Conservation (phyloP, 1,140 invertebrate species). For the Monomorium pharaonis region DNA sequence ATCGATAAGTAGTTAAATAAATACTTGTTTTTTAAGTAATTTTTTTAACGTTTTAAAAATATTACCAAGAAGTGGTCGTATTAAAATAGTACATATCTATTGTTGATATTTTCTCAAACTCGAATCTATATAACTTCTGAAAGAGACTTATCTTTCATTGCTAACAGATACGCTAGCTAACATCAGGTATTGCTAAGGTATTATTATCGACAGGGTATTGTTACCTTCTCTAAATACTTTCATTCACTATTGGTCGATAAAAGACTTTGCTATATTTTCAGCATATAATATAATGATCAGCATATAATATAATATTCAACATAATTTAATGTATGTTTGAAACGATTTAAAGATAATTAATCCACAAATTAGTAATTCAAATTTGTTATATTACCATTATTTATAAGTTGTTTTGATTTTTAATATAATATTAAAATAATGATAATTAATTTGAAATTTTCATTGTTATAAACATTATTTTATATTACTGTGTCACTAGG, state of each 20-base stretch:
- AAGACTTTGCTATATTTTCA: not conserved
- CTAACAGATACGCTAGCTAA: no score
- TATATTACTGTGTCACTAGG: constrained; percentile 60
- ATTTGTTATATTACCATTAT: not conserved
- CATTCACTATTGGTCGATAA: constrained; percentile 14
- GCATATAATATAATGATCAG: not conserved
- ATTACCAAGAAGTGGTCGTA: constrained; percentile 2
- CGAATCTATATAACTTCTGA: not conserved
- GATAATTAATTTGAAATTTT: not conserved
- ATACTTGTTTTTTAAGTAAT: constrained; percentile 4
- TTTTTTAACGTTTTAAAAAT: not conserved
- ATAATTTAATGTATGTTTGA: not conserved
- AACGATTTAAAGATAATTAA: not conserved
- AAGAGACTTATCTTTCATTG: not conserved
- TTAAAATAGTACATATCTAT: not conserved
- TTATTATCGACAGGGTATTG: not conserved
- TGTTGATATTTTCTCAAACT: not conserved
- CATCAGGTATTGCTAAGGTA: no score
- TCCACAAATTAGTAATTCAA: not conserved
- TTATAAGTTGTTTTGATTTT: not conserved
- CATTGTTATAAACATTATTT: constrained; percentile 5
- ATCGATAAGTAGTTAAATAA: not conserved
- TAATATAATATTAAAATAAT: not conserved
- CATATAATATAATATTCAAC: not conserved
- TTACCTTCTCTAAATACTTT: not conserved